These are phyloP conservation scores for Porites evermanni DNA, from an alignment of 92 coral and sea anemone species.

Conservation along the genomic window DNA sequence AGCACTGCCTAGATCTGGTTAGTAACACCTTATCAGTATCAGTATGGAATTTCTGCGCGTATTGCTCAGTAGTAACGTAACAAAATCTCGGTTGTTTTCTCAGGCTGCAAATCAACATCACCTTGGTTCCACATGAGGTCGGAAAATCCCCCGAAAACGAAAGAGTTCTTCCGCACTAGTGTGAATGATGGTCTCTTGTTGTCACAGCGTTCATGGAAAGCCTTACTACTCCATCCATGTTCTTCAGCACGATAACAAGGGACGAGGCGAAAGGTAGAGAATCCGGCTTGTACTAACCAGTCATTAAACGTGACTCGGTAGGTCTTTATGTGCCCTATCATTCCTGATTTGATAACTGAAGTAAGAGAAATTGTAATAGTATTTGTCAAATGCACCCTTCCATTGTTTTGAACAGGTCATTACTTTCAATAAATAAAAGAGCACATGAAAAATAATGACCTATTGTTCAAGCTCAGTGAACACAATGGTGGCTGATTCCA, in stretches of 20 bases:
- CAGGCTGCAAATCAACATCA: too few relatives aligned
- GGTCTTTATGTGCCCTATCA: conserved; percentile 53
- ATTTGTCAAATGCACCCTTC: not conserved
- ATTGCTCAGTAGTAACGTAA: too few relatives aligned
- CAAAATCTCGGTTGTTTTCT: too few relatives aligned
- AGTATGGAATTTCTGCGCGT: too few relatives aligned
- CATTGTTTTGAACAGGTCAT: not conserved
- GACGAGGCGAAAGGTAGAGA: conserved; percentile 12
- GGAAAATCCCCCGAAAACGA: conserved; percentile 23
- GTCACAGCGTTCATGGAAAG: conserved; percentile 7
- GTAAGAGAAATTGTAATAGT: not conserved
- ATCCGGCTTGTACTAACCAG: conserved; percentile 53
- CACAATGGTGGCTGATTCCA: too few relatives aligned
- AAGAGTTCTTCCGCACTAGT: conserved; percentile 16
- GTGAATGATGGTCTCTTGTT: conserved; percentile 1
- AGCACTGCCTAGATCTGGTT: too few relatives aligned
- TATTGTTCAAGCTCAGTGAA: too few relatives aligned
- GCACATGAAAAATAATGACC: too few relatives aligned
- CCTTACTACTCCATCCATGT: conserved; percentile 10
- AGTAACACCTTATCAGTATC: too few relatives aligned
- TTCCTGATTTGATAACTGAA: conserved; percentile 49
- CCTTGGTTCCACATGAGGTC: conserved; percentile 15
- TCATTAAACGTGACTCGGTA: conserved; percentile 12
- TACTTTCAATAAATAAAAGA: too few relatives aligned
- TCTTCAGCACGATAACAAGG: conserved; percentile 27